Percentiles rank a stretch among this genome's conserved stretches.
These are phyloP conservation scores for Pseudolycoriella hygida DNA, from an alignment of 2,888 invertebrate species.

Conservation along the genomic window DNA sequence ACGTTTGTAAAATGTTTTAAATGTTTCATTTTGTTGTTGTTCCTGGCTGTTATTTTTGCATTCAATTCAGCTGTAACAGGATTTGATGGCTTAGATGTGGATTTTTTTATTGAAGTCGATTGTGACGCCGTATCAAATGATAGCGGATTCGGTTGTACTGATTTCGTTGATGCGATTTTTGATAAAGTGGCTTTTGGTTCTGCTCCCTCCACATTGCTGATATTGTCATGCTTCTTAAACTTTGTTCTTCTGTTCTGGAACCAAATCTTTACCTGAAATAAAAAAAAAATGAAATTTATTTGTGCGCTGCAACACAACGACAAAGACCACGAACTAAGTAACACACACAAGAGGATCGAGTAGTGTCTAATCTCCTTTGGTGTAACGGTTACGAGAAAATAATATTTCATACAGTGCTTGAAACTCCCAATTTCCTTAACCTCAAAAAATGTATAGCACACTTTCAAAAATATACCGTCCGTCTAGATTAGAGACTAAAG, in stretches of 20 bases:
- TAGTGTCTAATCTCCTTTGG: too few species aligned
- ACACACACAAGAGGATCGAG: too few species aligned
- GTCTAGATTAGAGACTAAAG: too few species aligned
- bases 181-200: slow-evolving; percentile 40
- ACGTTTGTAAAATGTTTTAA: too few species aligned
- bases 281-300: not conserved
- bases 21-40: slow-evolving; percentile 25
- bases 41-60: slow-evolving; percentile 22
- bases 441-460: too few species aligned
- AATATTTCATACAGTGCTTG: too few species aligned
- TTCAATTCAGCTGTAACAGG: slow-evolving; percentile 15
- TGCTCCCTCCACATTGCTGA: slow-evolving; percentile 72
- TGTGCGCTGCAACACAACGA: too few species aligned
- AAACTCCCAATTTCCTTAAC: too few species aligned
- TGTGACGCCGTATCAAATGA: not conserved
- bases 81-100: slow-evolving; percentile 2
- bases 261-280: slow-evolving; percentile 27
- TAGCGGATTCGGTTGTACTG: not conserved
- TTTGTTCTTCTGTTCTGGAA: slow-evolving; percentile 30
- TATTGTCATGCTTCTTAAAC: slow-evolving; percentile 85
- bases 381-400: too few species aligned
- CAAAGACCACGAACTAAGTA: too few species aligned
- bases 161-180: not conserved
- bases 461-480: too few species aligned
- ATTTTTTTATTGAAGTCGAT: not conserved